Evolutionary conservation across 2,888 invertebrate species (phyloP).

Genomic region (Heliconius cydno): DNA sequence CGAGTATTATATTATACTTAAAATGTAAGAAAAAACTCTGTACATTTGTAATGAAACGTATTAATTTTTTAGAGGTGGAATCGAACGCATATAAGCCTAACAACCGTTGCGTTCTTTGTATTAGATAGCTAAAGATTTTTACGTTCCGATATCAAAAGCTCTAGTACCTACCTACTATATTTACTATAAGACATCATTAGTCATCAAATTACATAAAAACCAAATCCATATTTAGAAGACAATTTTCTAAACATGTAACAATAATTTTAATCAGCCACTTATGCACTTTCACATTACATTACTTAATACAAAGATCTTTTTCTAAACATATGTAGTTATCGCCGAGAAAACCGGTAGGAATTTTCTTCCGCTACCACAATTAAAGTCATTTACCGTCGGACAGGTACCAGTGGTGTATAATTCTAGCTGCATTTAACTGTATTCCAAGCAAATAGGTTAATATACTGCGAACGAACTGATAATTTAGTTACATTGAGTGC

Average conservation of each 20-base stretch:
- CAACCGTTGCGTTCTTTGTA: no score
- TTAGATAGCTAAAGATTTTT: no score
- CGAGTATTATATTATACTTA: no score
- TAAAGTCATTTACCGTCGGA: constrained; percentile 39
- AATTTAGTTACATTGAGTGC: constrained; percentile 40
- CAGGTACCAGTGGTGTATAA: constrained; percentile 33
- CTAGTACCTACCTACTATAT: no score
- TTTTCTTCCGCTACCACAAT: constrained; percentile 41
- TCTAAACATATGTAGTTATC: constrained; percentile 23
- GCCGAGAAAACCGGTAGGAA: constrained; percentile 39
- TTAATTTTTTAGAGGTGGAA: no score
- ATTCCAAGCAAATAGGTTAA: constrained; percentile 32
- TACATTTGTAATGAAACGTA: no score
- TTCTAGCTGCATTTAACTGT: constrained; percentile 37
- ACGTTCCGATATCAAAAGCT: no score
- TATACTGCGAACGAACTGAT: constrained; percentile 44
- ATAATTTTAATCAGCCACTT: constrained; percentile 22
- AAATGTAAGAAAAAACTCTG: no score
- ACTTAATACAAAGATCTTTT: constrained; percentile 20
- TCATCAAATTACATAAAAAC: not conserved
- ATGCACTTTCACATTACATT: constrained; percentile 27
- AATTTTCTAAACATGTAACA: not conserved
- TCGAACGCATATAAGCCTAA: no score
- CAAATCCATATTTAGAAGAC: not conserved
- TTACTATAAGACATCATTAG: not conserved